Conservation (phyloP, 2,888 invertebrate species). For the Nomada goodeniana region DNA sequence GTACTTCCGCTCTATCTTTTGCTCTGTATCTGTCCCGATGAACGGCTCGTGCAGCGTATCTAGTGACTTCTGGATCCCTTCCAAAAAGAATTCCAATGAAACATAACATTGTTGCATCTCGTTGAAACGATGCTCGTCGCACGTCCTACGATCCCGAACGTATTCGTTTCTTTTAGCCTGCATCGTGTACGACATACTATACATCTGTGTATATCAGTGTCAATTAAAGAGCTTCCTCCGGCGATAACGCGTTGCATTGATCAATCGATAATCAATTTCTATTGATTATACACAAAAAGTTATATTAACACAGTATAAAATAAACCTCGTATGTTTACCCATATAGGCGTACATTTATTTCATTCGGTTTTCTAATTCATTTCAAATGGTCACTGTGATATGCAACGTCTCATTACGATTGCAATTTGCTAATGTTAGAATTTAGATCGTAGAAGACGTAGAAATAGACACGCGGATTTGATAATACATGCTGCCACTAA, state of each 20-base stretch:
- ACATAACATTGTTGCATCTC: conserved; percentile 61
- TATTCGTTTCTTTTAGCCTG: conserved; percentile 61
- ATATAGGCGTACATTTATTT: not conserved
- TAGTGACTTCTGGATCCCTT: conserved; percentile 14
- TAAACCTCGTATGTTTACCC: not conserved
- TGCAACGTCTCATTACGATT: not conserved
- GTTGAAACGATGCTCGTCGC: conserved; percentile 64
- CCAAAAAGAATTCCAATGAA: conserved; percentile 23
- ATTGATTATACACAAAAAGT: not conserved
- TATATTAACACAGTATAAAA: not conserved
- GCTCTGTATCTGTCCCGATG: conserved; percentile 41
- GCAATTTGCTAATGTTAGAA: not conserved
- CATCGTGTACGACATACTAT: conserved; percentile 71
- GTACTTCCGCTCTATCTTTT: conserved; percentile 76
- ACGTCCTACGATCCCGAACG: conserved; percentile 59
- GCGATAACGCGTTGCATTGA: conserved; percentile 8
- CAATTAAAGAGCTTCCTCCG: conserved; percentile 44
- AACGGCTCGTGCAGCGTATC: conserved; percentile 41
- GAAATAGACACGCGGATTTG: not conserved
- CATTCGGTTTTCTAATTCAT: not conserved
- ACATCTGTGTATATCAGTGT: conserved; percentile 30
- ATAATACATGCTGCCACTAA: not conserved
- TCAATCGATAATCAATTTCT: not conserved
- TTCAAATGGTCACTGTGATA: not conserved
- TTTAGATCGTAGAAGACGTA: not conserved